phyloP scores from a whole-genome alignment of 1,140 invertebrate species.

The Drosophila ohnishii region DNA sequence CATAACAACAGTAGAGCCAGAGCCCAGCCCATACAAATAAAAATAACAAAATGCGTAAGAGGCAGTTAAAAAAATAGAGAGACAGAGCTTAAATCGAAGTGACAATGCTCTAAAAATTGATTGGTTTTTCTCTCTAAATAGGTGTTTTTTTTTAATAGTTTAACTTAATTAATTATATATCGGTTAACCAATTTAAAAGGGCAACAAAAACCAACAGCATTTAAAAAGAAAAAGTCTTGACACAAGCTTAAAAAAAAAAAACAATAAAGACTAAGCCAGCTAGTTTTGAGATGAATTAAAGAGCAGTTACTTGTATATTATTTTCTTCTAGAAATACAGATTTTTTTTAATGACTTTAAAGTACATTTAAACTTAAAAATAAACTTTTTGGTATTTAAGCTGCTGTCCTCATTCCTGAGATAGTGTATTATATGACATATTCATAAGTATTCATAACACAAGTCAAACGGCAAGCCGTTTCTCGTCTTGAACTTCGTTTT shows the following conservation, averaged over 20 bases:
- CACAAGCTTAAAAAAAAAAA: background rate
- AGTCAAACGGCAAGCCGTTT: slow-evolving; percentile 17
- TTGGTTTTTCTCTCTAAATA: background rate
- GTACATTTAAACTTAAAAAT: background rate
- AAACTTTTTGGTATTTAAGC: background rate
- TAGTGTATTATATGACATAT: slow-evolving; percentile 24
- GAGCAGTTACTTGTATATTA: background rate
- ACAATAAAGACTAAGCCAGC: too few species aligned
- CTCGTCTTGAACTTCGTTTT: slow-evolving; percentile 29
- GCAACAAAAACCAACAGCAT: background rate
- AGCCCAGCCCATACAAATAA: slow-evolving; percentile 25
- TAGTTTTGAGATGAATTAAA: background rate
- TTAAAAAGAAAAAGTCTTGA: background rate
- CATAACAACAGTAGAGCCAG: slow-evolving; percentile 37
- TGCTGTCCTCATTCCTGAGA: background rate
- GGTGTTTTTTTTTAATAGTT: slow-evolving; percentile 6
- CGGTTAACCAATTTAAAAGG: background rate
- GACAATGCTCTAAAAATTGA: slow-evolving; percentile 27
- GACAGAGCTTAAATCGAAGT: slow-evolving; percentile 7
- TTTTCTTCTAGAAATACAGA: too few species aligned
- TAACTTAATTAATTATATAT: slow-evolving; percentile 3
- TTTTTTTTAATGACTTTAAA: background rate
- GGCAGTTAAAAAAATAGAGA: background rate
- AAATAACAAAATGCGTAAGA: slow-evolving; percentile 14
- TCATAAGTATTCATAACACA: slow-evolving; percentile 10